Percentiles rank a stretch among this genome's conserved stretches.
Conservation (phyloP, 1,140 invertebrate genomes). For the Hirudo medicinalis region DNA sequence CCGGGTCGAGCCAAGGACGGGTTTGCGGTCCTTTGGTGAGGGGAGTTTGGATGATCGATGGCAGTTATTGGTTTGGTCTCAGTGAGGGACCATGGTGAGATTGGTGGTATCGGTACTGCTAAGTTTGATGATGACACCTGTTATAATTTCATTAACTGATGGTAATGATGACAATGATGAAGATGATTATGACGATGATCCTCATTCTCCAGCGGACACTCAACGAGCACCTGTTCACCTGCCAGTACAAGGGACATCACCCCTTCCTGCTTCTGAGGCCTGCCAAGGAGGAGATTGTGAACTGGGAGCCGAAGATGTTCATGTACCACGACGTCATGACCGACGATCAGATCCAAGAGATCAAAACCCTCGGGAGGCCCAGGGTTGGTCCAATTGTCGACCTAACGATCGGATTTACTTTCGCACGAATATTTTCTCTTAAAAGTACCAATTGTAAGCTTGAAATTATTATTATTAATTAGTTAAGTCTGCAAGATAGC, state of each 20-base stretch:
- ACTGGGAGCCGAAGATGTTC: conserved; percentile 67
- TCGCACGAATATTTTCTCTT: too few species aligned
- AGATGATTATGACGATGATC: background rate
- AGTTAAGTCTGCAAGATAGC: too few species aligned
- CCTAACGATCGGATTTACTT: background rate
- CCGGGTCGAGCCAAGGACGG: too few species aligned
- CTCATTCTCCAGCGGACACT: background rate
- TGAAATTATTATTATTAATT: too few species aligned
- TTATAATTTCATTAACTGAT: too few species aligned
- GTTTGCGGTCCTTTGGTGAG: background rate
- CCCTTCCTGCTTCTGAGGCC: conserved; percentile 69
- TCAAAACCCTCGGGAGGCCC: conserved; percentile 73
- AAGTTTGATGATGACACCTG: too few species aligned
- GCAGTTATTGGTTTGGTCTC: too few species aligned
- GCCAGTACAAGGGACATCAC: conserved; percentile 55
- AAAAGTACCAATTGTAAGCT: too few species aligned
- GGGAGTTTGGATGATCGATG: too few species aligned
- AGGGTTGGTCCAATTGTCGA: conserved; percentile 47
- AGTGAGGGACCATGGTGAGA: too few species aligned
- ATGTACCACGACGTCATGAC: conserved; percentile 78
- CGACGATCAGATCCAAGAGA: conserved; percentile 72
- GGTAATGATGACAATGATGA: too few species aligned
- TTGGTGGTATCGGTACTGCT: too few species aligned
- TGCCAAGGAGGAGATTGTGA: conserved; percentile 78
- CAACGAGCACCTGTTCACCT: conserved; percentile 49